These are phyloP conservation scores for Drosophila fuyamai DNA, from an alignment of 1,140 invertebrate species.

Conservation along the genomic window DNA sequence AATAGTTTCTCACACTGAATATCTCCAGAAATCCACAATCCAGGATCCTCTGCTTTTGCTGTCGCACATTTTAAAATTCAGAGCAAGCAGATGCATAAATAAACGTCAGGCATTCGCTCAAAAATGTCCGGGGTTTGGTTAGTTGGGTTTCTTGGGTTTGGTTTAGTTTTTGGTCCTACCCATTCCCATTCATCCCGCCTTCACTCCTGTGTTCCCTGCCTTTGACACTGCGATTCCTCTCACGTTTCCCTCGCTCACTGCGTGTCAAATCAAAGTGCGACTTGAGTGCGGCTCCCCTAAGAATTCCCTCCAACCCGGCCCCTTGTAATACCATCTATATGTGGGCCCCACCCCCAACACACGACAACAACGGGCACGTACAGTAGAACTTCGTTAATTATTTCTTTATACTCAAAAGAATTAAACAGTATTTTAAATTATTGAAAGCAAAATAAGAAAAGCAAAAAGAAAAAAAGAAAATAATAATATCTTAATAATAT, in stretches of 20 bases:
- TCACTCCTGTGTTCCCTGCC: not conserved
- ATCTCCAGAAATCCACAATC: not conserved
- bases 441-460: no score
- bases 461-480: not conserved
- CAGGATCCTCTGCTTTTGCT: constrained; percentile 14
- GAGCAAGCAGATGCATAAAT: constrained; percentile 48
- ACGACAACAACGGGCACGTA: constrained; percentile 13
- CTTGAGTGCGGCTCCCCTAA: constrained; percentile 21
- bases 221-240: constrained; percentile 17
- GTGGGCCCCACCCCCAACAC: constrained; percentile 12
- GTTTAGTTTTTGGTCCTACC: constrained; percentile 17
- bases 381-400: not conserved
- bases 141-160: constrained; percentile 3
- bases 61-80: constrained; percentile 37
- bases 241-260: constrained; percentile 38
- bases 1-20: constrained; percentile 2
- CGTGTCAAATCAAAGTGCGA: constrained; percentile 52
- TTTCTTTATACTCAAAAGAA: no score
- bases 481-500: no score
- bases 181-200: not conserved
- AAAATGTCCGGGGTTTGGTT: constrained; percentile 33
- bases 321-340: constrained; percentile 5
- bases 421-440: no score
- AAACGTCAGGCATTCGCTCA: constrained; percentile 29
- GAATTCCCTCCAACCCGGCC: constrained; percentile 5